These are phyloP conservation scores for Ammodytes dubius DNA, from an alignment of 2,113 vertebrate species.

Conservation along the genomic window DNA sequence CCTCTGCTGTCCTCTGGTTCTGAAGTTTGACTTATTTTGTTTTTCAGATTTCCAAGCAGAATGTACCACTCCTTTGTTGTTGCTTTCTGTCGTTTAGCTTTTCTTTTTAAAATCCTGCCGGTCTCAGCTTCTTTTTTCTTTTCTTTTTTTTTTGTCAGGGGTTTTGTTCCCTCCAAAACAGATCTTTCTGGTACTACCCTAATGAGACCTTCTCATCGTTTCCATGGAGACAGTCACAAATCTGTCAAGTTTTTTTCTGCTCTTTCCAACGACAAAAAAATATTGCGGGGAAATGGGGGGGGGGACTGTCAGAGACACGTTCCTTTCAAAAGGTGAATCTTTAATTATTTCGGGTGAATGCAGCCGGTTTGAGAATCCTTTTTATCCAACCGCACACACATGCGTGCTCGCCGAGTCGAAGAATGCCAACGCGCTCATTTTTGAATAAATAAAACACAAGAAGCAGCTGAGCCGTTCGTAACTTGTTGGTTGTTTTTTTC, in stretches of 20 bases:
- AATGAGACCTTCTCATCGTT: slow-evolving; percentile 84
- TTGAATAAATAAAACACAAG: slow-evolving; percentile 75
- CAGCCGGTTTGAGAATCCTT: slow-evolving; percentile 74
- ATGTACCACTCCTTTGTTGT: slow-evolving; percentile 47
- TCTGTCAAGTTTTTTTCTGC: slow-evolving; percentile 86
- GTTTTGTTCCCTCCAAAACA: slow-evolving; percentile 70
- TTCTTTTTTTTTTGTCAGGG: slow-evolving; percentile 46
- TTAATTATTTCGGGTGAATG: slow-evolving; percentile 76
- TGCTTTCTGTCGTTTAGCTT: slow-evolving; percentile 53
- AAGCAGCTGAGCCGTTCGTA: slow-evolving; percentile 54
- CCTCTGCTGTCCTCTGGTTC: slow-evolving; percentile 58
- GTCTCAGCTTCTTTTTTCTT: slow-evolving; percentile 45
- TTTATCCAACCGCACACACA: slow-evolving; percentile 69
- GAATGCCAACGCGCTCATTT: slow-evolving; percentile 57
- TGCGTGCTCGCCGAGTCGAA: slow-evolving; percentile 55
- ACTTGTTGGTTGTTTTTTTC: slow-evolving; percentile 48
- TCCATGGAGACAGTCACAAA: slow-evolving; percentile 88
- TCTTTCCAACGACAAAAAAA: slow-evolving; percentile 73
- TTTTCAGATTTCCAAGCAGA: slow-evolving; percentile 61
- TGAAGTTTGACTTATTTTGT: slow-evolving; percentile 63
- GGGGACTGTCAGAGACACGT: slow-evolving; percentile 82
- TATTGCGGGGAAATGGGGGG: slow-evolving; percentile 72
- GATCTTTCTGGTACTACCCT: slow-evolving; percentile 79
- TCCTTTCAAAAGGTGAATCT: slow-evolving; percentile 78
- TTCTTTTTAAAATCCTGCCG: slow-evolving; percentile 58